Base-by-base conservation (phyloP, 2,888 invertebrate genomes). In the Gerris lacustris region DNA sequence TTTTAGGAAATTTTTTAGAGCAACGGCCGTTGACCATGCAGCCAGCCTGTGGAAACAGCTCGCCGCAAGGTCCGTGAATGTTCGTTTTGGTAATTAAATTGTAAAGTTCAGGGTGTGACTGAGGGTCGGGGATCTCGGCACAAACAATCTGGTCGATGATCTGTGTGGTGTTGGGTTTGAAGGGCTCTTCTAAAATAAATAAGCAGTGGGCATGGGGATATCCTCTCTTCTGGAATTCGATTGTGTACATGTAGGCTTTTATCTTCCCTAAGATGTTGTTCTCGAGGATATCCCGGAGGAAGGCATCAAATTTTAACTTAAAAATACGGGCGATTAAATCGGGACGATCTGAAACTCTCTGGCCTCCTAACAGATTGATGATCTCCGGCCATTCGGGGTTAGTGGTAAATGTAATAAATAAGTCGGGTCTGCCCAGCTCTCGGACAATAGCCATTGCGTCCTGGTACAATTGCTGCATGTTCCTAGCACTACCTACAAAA, bases 171-270 rank as follows among this genome's bases (percentile, higher is more conserved):
- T n/a, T 62, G 2, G n/a, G 11, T 5, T 62, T 62, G 5, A 15
- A 11, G 11, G 11, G 15, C n/a, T 62, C 62, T 62, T n/a, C n/a
- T n/a, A 62, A n/a, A 15, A 62, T 62, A 4, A 62, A 15, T 5
- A 62, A 5, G 15, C 11, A 15, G 5, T 62, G 62, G n/a, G 15
- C 11, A 62, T 62, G 62, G n/a, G 62, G 62, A 15, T 15, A n/a
- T 15, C 62, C 62, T 62, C 62, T 11, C 62, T 62, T 62, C n/a
- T 62, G 62, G 62, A 62, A 62, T 62, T 62, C 62, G 62, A 62
- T 62, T 11, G n/a, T n/a, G 5, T 62, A n/a, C n/a, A 62, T 5
- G 62, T 62, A n/a, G 15, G 62, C 62, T 15, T 15, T 62, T 11
- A n/a, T 11, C 62, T 15, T n/a, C 11, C 62, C 62, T 15, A 62